Evolutionary conservation across 2,113 vertebrate genomes (phyloP).

Genomic region (Leucosticte australis): DNA sequence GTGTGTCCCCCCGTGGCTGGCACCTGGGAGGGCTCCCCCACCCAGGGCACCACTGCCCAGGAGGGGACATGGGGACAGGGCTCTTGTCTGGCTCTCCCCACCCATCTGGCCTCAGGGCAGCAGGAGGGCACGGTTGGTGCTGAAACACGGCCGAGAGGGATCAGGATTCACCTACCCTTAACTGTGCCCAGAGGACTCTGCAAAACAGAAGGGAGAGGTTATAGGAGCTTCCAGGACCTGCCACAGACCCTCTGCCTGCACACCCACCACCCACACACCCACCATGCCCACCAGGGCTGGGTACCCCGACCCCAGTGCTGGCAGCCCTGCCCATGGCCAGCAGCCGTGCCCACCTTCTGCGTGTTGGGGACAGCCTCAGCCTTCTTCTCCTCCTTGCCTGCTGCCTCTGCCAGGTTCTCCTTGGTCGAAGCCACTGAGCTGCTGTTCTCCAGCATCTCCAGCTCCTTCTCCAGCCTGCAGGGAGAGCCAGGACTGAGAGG

Average conservation of each 20-base stretch:
- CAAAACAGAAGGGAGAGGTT: slow-evolving; percentile 60
- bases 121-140: not conserved
- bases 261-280: not conserved
- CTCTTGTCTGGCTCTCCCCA: not conserved
- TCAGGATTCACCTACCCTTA: slow-evolving; percentile 70
- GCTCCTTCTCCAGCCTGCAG: slow-evolving; percentile 84
- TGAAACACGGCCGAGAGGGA: not conserved
- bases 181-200: slow-evolving; percentile 72
- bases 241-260: accelerated
- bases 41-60: accelerated
- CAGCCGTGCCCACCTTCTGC: slow-evolving; percentile 33
- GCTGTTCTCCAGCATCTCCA: slow-evolving; percentile 81
- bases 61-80: not conserved
- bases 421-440: slow-evolving; percentile 60
- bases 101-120: not conserved
- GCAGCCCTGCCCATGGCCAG: not conserved
- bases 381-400: slow-evolving; percentile 71
- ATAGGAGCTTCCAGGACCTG: not conserved
- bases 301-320: not conserved
- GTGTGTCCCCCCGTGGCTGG: accelerated
- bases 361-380: slow-evolving; percentile 26
- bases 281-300: accelerated
- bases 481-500: not conserved
- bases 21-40: not conserved
- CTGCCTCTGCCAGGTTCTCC: slow-evolving; percentile 68